Percentiles rank a stretch among this genome's conserved stretches.
Conservation (phyloP, 2,888 invertebrate genomes). For the Mamestra brassicae region DNA sequence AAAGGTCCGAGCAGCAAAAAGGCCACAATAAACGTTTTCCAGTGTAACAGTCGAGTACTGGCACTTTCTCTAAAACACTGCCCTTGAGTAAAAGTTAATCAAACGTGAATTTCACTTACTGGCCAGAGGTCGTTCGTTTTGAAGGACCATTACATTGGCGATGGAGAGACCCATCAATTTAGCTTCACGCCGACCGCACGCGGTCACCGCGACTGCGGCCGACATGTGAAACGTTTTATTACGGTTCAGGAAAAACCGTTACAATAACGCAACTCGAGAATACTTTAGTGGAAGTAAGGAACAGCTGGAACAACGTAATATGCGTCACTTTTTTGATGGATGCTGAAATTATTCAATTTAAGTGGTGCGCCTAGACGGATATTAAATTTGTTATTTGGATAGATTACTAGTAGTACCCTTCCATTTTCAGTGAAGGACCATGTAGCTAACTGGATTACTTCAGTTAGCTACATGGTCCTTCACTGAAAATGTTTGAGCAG, state of each 20-base stretch:
- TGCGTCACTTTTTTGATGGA: conserved; percentile 67
- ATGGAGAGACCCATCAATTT: conserved; percentile 90
- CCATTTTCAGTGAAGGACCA: no score
- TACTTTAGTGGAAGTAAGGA: conserved; percentile 72
- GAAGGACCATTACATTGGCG: conserved; percentile 89
- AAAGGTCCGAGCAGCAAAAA: conserved; percentile 23
- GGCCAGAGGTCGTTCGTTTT: conserved; percentile 86
- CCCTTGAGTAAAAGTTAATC: conserved; percentile 86
- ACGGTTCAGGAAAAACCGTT: conserved; percentile 78
- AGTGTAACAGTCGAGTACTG: conserved; percentile 58
- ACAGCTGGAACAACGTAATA: conserved; percentile 67
- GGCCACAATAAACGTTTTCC: conserved; percentile 54
- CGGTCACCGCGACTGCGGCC: conserved; percentile 81
- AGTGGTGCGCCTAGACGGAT: conserved; percentile 56
- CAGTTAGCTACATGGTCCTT: background rate
- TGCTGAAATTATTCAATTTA: conserved; percentile 69
- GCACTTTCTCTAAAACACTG: conserved; percentile 75
- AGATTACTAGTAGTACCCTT: conserved; percentile 25
- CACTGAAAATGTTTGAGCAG: background rate
- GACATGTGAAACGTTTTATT: conserved; percentile 85
- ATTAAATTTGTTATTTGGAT: conserved; percentile 62
- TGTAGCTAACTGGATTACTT: no score
- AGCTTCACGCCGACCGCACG: conserved; percentile 88
- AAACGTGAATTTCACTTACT: conserved; percentile 89
- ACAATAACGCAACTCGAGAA: conserved; percentile 82